A percentile compares a stretch with the other conserved stretches of the same genome.
Evolutionary conservation across 2,797 vertebrate species (phyloP).

Genomic region (Sebastes itinus): DNA sequence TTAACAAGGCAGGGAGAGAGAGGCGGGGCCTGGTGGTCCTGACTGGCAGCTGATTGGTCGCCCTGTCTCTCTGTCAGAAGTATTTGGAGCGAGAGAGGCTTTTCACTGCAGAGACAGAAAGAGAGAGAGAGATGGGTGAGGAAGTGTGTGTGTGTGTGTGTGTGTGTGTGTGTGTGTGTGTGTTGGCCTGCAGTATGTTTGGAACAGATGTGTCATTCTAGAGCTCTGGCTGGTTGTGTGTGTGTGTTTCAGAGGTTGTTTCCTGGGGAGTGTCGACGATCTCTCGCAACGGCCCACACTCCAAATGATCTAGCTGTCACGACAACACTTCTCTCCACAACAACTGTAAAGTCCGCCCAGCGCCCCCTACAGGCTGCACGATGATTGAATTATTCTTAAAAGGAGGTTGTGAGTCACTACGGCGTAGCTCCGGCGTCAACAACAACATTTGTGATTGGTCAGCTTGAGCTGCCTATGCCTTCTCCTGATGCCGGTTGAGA

Average conservation of each 20-base stretch:
- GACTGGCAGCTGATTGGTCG: conserved; percentile 80
- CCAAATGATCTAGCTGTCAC: neutral
- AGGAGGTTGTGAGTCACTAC: no score
- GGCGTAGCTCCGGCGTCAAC: neutral
- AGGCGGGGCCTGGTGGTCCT: conserved; percentile 82
- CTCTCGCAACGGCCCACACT: conserved; percentile 11
- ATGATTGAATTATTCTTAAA: neutral
- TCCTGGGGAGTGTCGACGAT: neutral
- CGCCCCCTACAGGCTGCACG: neutral
- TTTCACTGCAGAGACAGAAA: conserved; percentile 84
- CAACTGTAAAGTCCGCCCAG: neutral
- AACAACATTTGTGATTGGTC: no score
- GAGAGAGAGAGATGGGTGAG: neutral
- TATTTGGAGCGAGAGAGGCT: conserved; percentile 93
- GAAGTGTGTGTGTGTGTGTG: neutral
- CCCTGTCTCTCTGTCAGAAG: conserved; percentile 85
- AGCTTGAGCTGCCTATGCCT: no score
- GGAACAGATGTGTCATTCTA: conserved; percentile 29
- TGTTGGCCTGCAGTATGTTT: conserved; percentile 12
- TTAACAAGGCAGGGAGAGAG: conserved; percentile 76
- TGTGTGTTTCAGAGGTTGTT: conserved; percentile 14
- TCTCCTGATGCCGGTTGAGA: no score
- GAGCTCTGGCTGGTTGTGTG: neutral
- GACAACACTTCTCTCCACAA: conserved; percentile 2
- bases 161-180: neutral